Evolutionary conservation across 2,113 vertebrate species (phyloP), one percentile per base, ranked within the genome.

Genomic region (Rhipidura dahli): DNA sequence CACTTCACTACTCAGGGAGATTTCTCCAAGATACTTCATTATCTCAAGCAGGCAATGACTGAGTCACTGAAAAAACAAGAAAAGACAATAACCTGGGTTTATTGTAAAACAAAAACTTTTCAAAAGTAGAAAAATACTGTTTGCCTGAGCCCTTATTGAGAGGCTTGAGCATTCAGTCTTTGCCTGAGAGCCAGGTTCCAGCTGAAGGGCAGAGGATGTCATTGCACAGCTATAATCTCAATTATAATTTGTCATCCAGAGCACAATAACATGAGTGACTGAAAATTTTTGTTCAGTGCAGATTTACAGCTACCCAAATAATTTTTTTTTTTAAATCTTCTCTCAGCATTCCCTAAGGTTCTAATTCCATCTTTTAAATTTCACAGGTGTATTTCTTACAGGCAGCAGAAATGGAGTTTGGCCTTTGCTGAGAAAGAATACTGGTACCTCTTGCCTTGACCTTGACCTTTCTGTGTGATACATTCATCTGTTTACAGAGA

Each of bases 121-220:
- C n/a, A 37, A 22, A 49, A 56, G 26, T 8, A 33, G 85, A 85
- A 70, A 22, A 10, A 56, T 45, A 31, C 8, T 44, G 49, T 51
- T 87, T 3, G 1, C 15, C 7, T 39, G 57, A 87, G 31, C 33
- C 33, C n/a, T 70, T 28, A 18, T 51, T 37, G n/a, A 60, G 21
- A 56, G 47, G 28, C 33, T 49, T 6, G 16, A 87, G 27, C 6
- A 20, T 49, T 78, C 26, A 76, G 49, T 24, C 28, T 4, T 92
- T 3, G 0, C 0, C 0, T 31, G 63, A 69, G 31, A 85, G 18
- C 40, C 20, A 40, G 40, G 37, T 33, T 61, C 20, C 3, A 1
- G 8, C n/a, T 61, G 50, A 82, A 56, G 27, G 51, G 33, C 45
- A 89, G 45, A 40, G 11, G 11, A 7, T 79, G n/a, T 37, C 37